Evolutionary conservation across 1,140 invertebrate species (phyloP).

Genomic region (Dryas iulia): DNA sequence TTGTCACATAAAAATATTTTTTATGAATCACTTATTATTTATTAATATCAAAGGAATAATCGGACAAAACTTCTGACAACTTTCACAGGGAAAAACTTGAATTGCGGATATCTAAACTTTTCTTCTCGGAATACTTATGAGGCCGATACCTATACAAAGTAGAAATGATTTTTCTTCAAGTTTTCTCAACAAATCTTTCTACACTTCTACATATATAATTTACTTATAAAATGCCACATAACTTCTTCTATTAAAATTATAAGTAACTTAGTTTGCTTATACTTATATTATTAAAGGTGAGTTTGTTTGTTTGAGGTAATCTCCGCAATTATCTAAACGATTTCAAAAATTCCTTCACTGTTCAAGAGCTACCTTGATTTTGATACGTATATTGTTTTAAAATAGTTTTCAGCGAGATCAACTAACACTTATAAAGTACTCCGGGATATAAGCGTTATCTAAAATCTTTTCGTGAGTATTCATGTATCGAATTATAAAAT

Average conservation of each 20-base stretch:
- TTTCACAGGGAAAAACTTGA: constrained; percentile 42
- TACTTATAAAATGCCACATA: background rate
- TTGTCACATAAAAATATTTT: background rate
- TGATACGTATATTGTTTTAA: no score
- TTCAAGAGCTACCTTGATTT: no score
- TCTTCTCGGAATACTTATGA: constrained; percentile 36
- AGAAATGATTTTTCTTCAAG: constrained; percentile 12
- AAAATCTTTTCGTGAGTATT: no score
- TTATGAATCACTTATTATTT: constrained; percentile 29
- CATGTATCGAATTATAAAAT: no score
- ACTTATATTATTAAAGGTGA: no score
- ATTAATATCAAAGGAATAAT: constrained; percentile 32
- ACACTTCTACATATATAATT: background rate
- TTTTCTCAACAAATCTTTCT: constrained; percentile 7
- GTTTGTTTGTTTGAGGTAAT: no score
- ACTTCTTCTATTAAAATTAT: background rate
- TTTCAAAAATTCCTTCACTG: no score
- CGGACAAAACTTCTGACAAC: constrained; percentile 37
- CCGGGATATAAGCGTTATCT: no score
- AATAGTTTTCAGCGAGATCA: no score
- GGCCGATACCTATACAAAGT: constrained; percentile 9
- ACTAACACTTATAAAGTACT: no score
- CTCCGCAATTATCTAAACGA: no score
- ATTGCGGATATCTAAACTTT: constrained; percentile 43
- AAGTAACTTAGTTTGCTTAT: no score